These are phyloP conservation scores for Arctia plantaginis DNA, from an alignment of 2,888 invertebrate genomes.

Conservation along the genomic window DNA sequence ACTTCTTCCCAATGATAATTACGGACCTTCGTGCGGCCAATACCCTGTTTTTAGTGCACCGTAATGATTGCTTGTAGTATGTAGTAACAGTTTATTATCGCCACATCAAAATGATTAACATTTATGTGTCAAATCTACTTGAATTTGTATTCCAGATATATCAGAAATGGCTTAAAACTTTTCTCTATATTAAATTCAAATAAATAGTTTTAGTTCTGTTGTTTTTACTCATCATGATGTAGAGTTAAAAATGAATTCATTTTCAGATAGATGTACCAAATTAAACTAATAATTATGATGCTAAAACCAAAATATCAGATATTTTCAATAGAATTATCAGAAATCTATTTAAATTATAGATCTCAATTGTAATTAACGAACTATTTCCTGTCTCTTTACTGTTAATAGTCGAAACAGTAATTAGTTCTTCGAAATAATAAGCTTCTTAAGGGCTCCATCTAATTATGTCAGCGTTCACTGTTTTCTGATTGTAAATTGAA, in stretches of 20 bases:
- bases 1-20: slow-evolving; percentile 65
- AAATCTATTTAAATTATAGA: background rate
- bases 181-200: background rate
- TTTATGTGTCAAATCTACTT: background rate
- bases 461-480: slow-evolving; percentile 20
- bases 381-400: background rate
- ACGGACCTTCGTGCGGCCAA: slow-evolving; percentile 53
- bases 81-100: slow-evolving; percentile 35
- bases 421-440: slow-evolving; percentile 6
- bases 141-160: background rate
- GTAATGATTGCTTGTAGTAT: slow-evolving; percentile 41
- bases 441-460: slow-evolving; percentile 14
- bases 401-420: background rate
- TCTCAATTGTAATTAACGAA: slow-evolving; percentile 3
- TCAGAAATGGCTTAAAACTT: background rate
- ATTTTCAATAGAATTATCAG: background rate
- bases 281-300: background rate
- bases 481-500: slow-evolving; percentile 22
- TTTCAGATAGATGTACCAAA: background rate
- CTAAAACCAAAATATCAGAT: background rate
- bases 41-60: slow-evolving; percentile 45
- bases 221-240: background rate
- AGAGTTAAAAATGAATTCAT: background rate
- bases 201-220: background rate
- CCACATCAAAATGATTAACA: background rate